A percentile compares a stretch with the other conserved stretches of the same genome.
Evolutionary conservation across 2,113 vertebrate species (phyloP).

Genomic region (Chascanopsetta lugubris): DNA sequence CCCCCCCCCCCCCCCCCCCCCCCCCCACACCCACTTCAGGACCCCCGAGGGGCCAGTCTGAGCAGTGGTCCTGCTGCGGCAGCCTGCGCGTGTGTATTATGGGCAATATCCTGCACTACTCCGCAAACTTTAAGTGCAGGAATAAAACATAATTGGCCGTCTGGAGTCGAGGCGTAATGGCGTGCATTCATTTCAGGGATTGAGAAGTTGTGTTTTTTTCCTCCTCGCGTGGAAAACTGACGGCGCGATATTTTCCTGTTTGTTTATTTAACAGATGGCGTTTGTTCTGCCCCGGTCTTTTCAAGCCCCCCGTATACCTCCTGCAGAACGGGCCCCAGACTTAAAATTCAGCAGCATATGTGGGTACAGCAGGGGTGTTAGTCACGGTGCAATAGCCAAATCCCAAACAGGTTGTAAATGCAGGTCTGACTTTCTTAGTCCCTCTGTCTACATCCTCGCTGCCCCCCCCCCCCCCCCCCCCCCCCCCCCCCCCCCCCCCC

Average conservation of each 20-base stretch:
- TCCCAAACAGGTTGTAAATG: conserved; percentile 85
- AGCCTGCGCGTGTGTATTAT: conserved; percentile 81
- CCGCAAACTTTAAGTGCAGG: conserved; percentile 80
- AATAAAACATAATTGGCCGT: conserved; percentile 86
- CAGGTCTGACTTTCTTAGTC: conserved; percentile 76
- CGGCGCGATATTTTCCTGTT: conserved; percentile 63
- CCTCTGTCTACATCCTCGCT: conserved; percentile 70
- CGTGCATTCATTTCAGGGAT: conserved; percentile 67
- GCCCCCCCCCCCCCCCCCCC: too few relatives aligned
- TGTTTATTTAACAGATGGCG: conserved; percentile 84
- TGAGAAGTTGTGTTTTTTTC: conserved; percentile 75
- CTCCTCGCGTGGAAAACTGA: conserved; percentile 54
- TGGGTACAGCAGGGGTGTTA: conserved; percentile 82
- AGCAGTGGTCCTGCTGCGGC: conserved; percentile 68
- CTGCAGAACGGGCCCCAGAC: conserved; percentile 76
- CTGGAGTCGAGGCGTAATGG: conserved; percentile 77
- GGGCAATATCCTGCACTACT: conserved; percentile 80
- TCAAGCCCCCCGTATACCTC: conserved; percentile 68
- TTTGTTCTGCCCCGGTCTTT: conserved; percentile 78
- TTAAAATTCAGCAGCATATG: conserved; percentile 84
- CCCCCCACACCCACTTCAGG: conserved; percentile 66
- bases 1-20: too few relatives aligned
- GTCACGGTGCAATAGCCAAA: conserved; percentile 81
- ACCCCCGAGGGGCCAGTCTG: conserved; percentile 79
- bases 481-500: too few relatives aligned